Conservation (phyloP, 2,888 invertebrate species). For the Hanleya hanleyi region DNA sequence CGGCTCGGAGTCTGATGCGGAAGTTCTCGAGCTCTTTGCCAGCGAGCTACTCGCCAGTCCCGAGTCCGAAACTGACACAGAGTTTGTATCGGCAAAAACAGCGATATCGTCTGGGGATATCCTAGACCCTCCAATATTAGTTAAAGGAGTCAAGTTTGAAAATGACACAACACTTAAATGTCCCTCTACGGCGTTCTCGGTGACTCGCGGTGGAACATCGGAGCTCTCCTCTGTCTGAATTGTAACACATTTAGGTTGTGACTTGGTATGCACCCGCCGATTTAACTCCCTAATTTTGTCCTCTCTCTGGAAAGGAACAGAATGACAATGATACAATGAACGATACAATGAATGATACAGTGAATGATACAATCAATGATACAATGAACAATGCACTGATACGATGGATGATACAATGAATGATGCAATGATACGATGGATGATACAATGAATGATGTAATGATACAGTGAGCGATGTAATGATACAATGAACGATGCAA, state of each 20-base stretch:
- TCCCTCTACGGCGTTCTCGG: background rate
- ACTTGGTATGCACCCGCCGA: slow-evolving; percentile 48
- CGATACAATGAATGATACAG: no score
- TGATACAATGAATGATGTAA: no score
- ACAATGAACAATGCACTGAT: no score
- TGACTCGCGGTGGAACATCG: background rate
- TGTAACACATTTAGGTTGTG: slow-evolving; percentile 32
- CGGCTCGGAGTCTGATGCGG: slow-evolving; percentile 22
- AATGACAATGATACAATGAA: background rate
- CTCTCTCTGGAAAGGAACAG: slow-evolving; percentile 54
- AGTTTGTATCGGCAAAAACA: slow-evolving; percentile 43
- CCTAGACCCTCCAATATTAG: background rate
- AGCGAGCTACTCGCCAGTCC: slow-evolving; percentile 47
- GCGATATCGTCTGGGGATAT: slow-evolving; percentile 22
- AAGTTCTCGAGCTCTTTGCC: slow-evolving; percentile 43
- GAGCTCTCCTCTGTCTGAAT: slow-evolving; percentile 1
- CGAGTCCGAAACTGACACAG: no score
- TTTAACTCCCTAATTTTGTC: slow-evolving; percentile 58
- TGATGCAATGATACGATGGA: no score
- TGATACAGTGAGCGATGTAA: no score
- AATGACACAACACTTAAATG: slow-evolving; percentile 2
- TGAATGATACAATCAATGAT: no score
- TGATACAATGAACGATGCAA: no score
- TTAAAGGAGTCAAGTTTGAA: slow-evolving; percentile 4
- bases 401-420: no score